phyloP scores from a whole-genome alignment of 2,888 invertebrate genomes.

The Aspidiotus destructor region DNA sequence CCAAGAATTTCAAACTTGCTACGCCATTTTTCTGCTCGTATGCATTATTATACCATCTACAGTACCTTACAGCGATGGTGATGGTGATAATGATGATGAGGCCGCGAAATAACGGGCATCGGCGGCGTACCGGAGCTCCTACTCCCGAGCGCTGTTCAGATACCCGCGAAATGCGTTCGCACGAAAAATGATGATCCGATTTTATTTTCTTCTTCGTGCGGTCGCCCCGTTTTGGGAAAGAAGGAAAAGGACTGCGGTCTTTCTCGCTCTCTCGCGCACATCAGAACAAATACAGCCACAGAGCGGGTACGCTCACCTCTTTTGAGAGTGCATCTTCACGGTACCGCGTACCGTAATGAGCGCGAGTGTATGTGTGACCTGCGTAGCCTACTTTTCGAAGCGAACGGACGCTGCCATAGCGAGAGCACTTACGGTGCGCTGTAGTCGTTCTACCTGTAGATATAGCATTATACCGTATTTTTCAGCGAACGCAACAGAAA shows the following conservation, averaged over 20 bases:
- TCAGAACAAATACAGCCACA: no score
- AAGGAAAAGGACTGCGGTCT: neutral
- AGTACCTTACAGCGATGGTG: no score
- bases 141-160: no score
- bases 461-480: neutral
- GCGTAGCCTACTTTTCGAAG: slow-evolving; percentile 4
- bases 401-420: neutral
- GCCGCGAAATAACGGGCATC: no score
- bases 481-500: neutral
- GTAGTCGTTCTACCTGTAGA: neutral
- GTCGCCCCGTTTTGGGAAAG: neutral
- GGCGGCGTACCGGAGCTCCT: no score
- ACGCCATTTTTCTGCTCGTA: neutral
- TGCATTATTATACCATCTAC: no score
- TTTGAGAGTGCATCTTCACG: no score
- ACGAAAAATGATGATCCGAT: slow-evolving; percentile 1
- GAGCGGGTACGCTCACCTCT: no score
- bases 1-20: slow-evolving; percentile 2
- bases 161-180: neutral
- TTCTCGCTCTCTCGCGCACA: neutral
- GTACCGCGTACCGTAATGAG: neutral
- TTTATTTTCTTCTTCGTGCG: neutral
- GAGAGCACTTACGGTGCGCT: no score
- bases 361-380: slow-evolving; percentile 2
- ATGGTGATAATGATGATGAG: no score